Base-by-base conservation (phyloP, 2,113 vertebrate species). In the Cyphomyrus discorhynchus region DNA sequence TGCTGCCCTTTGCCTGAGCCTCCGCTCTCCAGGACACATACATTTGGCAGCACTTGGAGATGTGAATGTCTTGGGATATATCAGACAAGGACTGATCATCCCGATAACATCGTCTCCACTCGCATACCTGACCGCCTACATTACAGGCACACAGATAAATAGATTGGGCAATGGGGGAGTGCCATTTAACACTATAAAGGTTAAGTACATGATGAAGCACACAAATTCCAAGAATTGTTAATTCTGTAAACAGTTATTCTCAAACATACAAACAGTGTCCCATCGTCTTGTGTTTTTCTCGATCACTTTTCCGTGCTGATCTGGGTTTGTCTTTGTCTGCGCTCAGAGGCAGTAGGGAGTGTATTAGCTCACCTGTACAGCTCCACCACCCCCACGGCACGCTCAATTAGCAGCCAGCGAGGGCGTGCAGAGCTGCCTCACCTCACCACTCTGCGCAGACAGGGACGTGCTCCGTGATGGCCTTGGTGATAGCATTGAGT, bases 311-410 rank as follows among this genome's bases (percentile, higher is more conserved):
- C 15, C 17, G 11, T 27, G 35, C 31, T 45, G 42, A 92, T 93
- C 93, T 93, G 93, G 94, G 94, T 89, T 31, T 92, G 56, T 45
- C 88, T 24, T 7, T 86, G 90, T 91, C 42, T 85, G 83, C 82
- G 13, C 82, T 35, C 42, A 15, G 88, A 11, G 24, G 39, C 7
- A 11, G 39, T 82, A 70, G 92, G 88, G 90, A 86, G 90, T 91
- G 89, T 95, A 95, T 96, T 95, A 96, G 95, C 94, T 96, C 96
- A 96, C 95, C 96, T 96, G 95, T 94, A 91, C 88, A 1, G 85
- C 90, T 94, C 95, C 94, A 95, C 93, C 91, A 90, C 90, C 86
- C 90, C 90, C 90, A 89, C 92, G 92, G 94, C 95, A 95, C 88
- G 94, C 95, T 95, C 94, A 92, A 96, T 95, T 95, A 95, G 93